Percentiles rank a stretch among this genome's conserved stretches.
phyloP scores from a whole-genome alignment of 2,888 invertebrate genomes.

The Cistogaster globosa region DNA sequence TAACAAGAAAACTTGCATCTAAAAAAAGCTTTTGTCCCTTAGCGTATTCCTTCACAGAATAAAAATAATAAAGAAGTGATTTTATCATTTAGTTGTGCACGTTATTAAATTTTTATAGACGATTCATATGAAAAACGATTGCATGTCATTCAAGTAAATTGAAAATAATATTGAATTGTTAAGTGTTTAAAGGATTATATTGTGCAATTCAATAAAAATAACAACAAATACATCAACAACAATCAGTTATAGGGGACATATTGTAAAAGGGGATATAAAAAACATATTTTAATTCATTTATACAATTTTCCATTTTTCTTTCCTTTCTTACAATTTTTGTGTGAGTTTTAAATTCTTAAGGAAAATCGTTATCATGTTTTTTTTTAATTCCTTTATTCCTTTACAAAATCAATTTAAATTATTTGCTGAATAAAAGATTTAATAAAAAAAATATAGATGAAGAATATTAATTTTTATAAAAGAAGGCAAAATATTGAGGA shows the following conservation, averaged over 20 bases:
- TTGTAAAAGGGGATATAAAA: slow-evolving; percentile 44
- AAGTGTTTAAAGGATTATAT: slow-evolving; percentile 70
- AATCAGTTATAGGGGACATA: slow-evolving; percentile 20
- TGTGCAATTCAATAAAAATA: slow-evolving; percentile 49
- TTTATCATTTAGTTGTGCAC: background rate
- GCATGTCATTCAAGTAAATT: slow-evolving; percentile 70
- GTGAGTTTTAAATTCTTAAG: slow-evolving; percentile 42
- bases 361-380: slow-evolving; percentile 33
- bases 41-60: background rate
- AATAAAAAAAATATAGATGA: slow-evolving; percentile 5
- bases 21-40: too few species aligned
- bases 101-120: slow-evolving; percentile 1
- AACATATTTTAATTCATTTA: slow-evolving; percentile 58
- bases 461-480: background rate
- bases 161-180: slow-evolving; percentile 69
- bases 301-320: slow-evolving; percentile 45
- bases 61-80: background rate
- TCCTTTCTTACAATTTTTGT: slow-evolving; percentile 20
- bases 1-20: too few species aligned
- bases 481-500: background rate
- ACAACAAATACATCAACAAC: slow-evolving; percentile 9
- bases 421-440: slow-evolving; percentile 36
- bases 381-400: background rate
- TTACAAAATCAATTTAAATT: slow-evolving; percentile 36
- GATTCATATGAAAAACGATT: slow-evolving; percentile 40